These are phyloP conservation scores for Paracanthobrama guichenoti DNA, from an alignment of 2,113 vertebrate species.

Conservation along the genomic window DNA sequence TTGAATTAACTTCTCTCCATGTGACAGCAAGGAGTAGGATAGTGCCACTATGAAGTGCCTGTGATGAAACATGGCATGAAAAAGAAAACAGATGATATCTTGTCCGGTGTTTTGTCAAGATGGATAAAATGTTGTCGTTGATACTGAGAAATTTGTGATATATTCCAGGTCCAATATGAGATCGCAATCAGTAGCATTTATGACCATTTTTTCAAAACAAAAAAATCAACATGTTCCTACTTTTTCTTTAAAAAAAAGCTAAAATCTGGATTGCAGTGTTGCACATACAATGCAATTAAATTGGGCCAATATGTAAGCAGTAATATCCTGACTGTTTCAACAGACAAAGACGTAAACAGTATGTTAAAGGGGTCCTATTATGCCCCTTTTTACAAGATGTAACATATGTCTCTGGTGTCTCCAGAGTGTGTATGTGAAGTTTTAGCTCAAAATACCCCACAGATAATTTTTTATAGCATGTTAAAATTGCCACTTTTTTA, in stretches of 20 bases:
- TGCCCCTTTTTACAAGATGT: too few relatives aligned
- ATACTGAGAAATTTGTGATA: background rate
- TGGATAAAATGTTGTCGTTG: background rate
- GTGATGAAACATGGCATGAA: background rate
- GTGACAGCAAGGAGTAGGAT: constrained; percentile 32
- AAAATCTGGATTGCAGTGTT: background rate
- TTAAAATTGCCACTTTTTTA: too few relatives aligned
- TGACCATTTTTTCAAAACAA: background rate
- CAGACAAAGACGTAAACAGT: background rate
- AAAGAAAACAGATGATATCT: background rate
- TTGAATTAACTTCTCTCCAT: constrained; percentile 54
- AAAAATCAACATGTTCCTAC: background rate
- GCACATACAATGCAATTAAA: background rate
- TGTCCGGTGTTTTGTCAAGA: background rate
- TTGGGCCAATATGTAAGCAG: background rate
- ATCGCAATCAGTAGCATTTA: background rate
- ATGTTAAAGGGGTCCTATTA: background rate
- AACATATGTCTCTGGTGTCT: too few relatives aligned
- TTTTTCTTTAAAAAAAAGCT: background rate
- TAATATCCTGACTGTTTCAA: background rate
- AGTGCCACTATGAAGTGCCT: constrained; percentile 31
- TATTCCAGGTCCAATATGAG: background rate
- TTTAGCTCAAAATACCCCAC: too few relatives aligned
- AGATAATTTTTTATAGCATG: too few relatives aligned
- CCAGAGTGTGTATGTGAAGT: too few relatives aligned